Evolutionary conservation across 2,113 vertebrate species (phyloP), one percentile per base, ranked within the genome.

Genomic region (Emberiza fucata): DNA sequence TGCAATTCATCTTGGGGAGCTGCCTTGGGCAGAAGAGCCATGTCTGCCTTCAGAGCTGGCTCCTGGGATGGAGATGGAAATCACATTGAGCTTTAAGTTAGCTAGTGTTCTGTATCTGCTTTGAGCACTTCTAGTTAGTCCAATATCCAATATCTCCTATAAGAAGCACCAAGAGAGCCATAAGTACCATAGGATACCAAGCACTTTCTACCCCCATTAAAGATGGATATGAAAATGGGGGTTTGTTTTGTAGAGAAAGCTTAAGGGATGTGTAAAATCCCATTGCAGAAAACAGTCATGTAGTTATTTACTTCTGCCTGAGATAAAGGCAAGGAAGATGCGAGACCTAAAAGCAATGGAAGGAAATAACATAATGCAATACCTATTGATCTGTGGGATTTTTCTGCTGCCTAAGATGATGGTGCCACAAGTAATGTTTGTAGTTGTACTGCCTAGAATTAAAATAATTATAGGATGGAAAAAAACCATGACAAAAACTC

Each of bases 301-400:
- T 28, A 39, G 63, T 83, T 86, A 77, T 81, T 93, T 93, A 81
- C 63, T 88, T 35, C 31, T 73, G 50, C 39, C 60, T 51, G 59
- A 57, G 35, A n/a, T 15, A 45, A 72, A 90, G 53, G 25, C 59
- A 61, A 50, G 66, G 75, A 73, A 93, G 66, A 35, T 6, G 71
- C 6, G 71, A 80, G 75, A 42, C 21, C 35, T 92, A 54, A 92
- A 93, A 92, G 59, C 88, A 88, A 23, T 64, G 65, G 76, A 68
- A 87, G 48, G 51, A 51, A 85, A 37, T 35, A 50, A 63, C 48
- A 11, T 70, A 90, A 94, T 81, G 92, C 91, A 93, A 6, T 1
- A 4, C 63, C n/a, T 90, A 95, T 93, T 83, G 91, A 96, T 93
- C 82, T 66, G 90, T 42, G 73, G 82, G 24, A 77, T 94, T 80